phyloP scores from a whole-genome alignment of 1,140 invertebrate species.

The Macrosteles quadrilineatus region DNA sequence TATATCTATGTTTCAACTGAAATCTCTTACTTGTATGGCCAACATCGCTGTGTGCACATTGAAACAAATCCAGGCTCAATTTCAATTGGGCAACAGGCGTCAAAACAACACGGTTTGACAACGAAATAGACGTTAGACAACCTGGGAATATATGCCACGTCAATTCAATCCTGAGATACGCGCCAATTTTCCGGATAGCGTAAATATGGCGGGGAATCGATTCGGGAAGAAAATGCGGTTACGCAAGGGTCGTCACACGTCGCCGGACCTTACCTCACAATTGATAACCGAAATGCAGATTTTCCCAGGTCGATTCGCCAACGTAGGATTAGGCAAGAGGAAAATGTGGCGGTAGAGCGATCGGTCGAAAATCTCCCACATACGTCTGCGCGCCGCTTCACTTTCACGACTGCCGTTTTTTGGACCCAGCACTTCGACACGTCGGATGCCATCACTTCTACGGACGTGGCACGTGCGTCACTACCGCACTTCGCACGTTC shows the following conservation, averaged over 20 bases:
- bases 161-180: background rate
- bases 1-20: too few species aligned
- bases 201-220: slow-evolving; percentile 7
- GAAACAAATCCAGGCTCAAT: background rate
- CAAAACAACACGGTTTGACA: slow-evolving; percentile 22
- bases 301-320: slow-evolving; percentile 13
- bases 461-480: background rate
- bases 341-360: background rate
- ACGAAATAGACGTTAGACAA: background rate
- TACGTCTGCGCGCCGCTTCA: slow-evolving; percentile 1
- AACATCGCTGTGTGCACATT: too few species aligned
- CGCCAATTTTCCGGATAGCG: slow-evolving; percentile 17
- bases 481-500: too few species aligned
- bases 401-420: background rate
- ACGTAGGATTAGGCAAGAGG: background rate
- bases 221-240: slow-evolving; percentile 18
- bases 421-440: background rate
- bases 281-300: slow-evolving; percentile 24
- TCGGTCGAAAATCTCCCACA: slow-evolving; percentile 20
- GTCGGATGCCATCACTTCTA: slow-evolving; percentile 3
- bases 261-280: slow-evolving; percentile 9
- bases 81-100: background rate
- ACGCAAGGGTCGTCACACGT: slow-evolving; percentile 19
- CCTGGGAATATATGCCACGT: background rate
- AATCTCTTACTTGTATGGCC: too few species aligned